Evolutionary conservation across 2,888 invertebrate genomes (phyloP), one percentile per base, ranked within the genome.

Genomic region (Philereme vetulata): DNA sequence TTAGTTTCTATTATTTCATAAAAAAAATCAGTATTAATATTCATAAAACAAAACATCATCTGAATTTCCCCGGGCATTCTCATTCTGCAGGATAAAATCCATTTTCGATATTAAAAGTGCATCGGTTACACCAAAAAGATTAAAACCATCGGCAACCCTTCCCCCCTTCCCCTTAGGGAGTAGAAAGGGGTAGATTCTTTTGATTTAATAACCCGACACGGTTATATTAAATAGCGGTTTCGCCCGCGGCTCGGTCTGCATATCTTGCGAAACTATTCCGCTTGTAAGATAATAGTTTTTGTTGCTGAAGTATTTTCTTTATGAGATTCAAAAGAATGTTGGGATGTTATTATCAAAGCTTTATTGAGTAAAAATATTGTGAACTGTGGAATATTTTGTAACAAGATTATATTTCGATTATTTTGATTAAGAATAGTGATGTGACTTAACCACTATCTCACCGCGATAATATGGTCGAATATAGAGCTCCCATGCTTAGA

Each of bases 151-250:
- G 54, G 44, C 35, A 48, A 45, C 50, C 56, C 51, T 21, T 32
- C 44, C 38, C 52, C 36, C 52, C 51, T 51, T 8, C 55, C 49
- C 49, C n/a, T 9, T 5, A 21, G 61, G 50, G 49, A 7, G 48
- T 11, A 11, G 53, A 47, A 36, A 4, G 40, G 57, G 60, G 61
- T 55, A 59, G 47, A 55, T 67, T 64, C 65, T 65, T 69, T 66
- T 72, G 68, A 70, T 70, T 70, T 68, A 72, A 70, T 72, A 72
- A 72, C 68, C 63, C 67, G 57, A 65, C 64, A 63, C 62, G 65
- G 66, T 71, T 70, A 49, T 71, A 72, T 70, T 70, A 70, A 68
- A 68, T 60, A 61, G 65, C 55, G 68, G 67, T 67, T 62, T 62
- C 3, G 59, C 67, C 67, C 62, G 64, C 69, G 67, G 67, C 65